phyloP scores from a whole-genome alignment of 1,140 invertebrate species.

The Drosophila sproati region DNA sequence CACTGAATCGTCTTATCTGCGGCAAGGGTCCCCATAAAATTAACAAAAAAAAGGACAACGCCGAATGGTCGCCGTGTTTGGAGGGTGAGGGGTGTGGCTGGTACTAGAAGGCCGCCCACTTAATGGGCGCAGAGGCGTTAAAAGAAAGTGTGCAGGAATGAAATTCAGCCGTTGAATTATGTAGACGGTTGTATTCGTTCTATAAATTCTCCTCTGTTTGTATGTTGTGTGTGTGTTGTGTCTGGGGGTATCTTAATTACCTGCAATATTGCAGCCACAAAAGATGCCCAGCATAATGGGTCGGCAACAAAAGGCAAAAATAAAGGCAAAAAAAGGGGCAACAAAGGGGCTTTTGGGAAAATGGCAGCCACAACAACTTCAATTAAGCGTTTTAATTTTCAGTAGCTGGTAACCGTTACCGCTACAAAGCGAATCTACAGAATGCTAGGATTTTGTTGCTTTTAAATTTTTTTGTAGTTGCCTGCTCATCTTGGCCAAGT shows the following conservation, averaged over 20 bases:
- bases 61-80: slow-evolving; percentile 1
- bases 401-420: slow-evolving; percentile 53
- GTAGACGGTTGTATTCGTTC: slow-evolving; percentile 40
- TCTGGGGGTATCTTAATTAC: slow-evolving; percentile 66
- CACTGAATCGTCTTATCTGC: slow-evolving; percentile 24
- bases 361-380: slow-evolving; percentile 30
- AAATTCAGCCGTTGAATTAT: slow-evolving; percentile 76
- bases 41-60: slow-evolving; percentile 1
- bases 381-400: slow-evolving; percentile 77
- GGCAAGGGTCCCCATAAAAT: slow-evolving; percentile 36
- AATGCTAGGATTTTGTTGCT: slow-evolving; percentile 59
- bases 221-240: background rate
- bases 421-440: slow-evolving; percentile 48
- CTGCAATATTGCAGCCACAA: slow-evolving; percentile 76
- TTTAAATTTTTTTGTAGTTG: slow-evolving; percentile 12
- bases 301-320: slow-evolving; percentile 1
- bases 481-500: background rate
- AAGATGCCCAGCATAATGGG: slow-evolving; percentile 34
- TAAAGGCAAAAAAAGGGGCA: slow-evolving; percentile 30
- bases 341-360: slow-evolving; percentile 32
- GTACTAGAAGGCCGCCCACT: slow-evolving; percentile 2
- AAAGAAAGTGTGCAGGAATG: slow-evolving; percentile 60
- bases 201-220: background rate
- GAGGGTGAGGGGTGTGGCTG: background rate
- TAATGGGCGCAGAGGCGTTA: slow-evolving; percentile 33